Percentiles rank a stretch among this genome's conserved stretches.
These are phyloP conservation scores for Leptinotarsa undecemlineata DNA, from an alignment of 1,140 invertebrate genomes.

Conservation along the genomic window DNA sequence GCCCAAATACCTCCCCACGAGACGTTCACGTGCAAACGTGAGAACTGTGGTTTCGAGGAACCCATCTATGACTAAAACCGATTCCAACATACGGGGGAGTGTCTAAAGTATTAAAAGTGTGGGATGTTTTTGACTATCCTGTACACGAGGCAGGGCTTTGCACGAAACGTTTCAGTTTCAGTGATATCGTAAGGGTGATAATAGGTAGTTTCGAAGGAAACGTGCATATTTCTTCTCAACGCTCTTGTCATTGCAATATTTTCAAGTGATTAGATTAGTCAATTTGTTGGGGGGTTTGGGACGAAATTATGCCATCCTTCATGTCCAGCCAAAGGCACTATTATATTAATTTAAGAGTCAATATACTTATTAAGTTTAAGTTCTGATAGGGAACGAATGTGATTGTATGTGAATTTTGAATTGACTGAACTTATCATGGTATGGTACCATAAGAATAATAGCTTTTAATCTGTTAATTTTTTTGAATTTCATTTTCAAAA, in stretches of 20 bases:
- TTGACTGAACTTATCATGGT: neutral
- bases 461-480: neutral
- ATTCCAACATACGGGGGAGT: neutral
- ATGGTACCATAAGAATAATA: neutral
- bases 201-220: neutral
- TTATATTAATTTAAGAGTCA: too few relatives aligned
- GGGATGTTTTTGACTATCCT: neutral
- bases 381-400: neutral
- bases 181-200: neutral
- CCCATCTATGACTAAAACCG: slow-evolving; percentile 16
- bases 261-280: too few relatives aligned
- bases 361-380: neutral
- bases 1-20: neutral
- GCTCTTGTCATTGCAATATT: too few relatives aligned
- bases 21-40: neutral
- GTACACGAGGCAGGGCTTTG: neutral
- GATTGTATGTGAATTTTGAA: neutral
- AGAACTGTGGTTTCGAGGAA: neutral
- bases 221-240: too few relatives aligned
- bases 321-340: too few relatives aligned
- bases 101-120: neutral
- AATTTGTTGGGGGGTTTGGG: too few relatives aligned
- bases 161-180: neutral
- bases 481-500: neutral
- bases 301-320: too few relatives aligned